phyloP scores from a whole-genome alignment of 1,140 invertebrate species.

The Anoplolepis gracilipes region DNA sequence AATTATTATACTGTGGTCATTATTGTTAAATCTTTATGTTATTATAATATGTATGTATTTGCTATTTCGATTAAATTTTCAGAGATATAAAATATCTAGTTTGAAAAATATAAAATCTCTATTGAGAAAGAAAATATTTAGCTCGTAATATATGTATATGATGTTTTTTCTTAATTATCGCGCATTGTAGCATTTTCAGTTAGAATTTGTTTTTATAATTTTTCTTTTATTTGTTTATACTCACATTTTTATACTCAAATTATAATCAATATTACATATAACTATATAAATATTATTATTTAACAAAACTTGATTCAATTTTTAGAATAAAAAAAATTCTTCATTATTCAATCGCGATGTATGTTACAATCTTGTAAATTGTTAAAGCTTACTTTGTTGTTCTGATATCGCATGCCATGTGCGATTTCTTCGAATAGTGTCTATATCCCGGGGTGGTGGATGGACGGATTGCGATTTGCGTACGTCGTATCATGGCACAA shows the following conservation, averaged over 20 bases:
- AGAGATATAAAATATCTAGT: neutral
- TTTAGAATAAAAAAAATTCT: too few species aligned
- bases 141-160: neutral
- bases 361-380: constrained; percentile 15
- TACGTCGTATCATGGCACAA: constrained; percentile 54
- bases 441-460: constrained; percentile 11
- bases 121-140: neutral
- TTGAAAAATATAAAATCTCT: neutral
- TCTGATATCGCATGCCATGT: constrained; percentile 11
- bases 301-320: too few species aligned
- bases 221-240: neutral
- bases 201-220: neutral
- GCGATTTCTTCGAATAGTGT: constrained; percentile 52
- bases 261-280: neutral
- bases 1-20: constrained; percentile 23
- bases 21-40: neutral
- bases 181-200: neutral
- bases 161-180: neutral
- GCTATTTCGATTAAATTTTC: neutral
- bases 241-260: neutral
- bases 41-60: neutral
- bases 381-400: constrained; percentile 23
- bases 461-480: constrained; percentile 48
- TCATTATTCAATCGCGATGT: neutral
- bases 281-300: neutral